Conservation (phyloP, 37 sponge, comb jelly and placozoan species). For the Theonella swinhoei region DNA sequence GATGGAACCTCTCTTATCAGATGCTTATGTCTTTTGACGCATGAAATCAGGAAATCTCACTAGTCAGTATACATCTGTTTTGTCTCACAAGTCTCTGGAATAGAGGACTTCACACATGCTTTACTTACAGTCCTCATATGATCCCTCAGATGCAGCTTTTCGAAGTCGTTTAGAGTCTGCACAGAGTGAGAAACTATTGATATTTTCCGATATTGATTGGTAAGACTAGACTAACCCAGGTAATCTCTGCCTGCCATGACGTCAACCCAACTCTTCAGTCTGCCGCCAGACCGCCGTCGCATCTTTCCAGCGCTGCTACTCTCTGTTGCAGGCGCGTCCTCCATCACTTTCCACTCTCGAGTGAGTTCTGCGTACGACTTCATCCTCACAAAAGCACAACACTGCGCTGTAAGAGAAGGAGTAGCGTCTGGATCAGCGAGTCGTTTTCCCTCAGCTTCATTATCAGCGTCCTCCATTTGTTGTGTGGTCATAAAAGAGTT, state of each 20-base stretch:
- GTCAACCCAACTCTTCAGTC: slow-evolving; percentile 3
- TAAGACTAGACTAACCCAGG: slow-evolving; percentile 8
- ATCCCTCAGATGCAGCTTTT: slow-evolving; percentile 56
- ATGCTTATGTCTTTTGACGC: too few species aligned
- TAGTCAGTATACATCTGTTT: too few species aligned
- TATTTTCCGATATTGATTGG: too few species aligned
- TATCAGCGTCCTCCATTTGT: background rate
- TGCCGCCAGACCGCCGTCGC: background rate
- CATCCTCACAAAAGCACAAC: slow-evolving; percentile 2
- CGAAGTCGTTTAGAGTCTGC: slow-evolving; percentile 36
- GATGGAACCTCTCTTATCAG: too few species aligned
- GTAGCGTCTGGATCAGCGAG: background rate
- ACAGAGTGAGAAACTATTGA: background rate
- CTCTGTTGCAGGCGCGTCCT: slow-evolving; percentile 3
- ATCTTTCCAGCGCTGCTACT: slow-evolving; percentile 51
- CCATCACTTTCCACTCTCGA: slow-evolving; percentile 6
- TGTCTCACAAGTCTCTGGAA: too few species aligned
- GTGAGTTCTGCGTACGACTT: slow-evolving; percentile 34
- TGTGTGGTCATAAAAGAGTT: background rate
- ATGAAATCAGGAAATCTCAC: too few species aligned
- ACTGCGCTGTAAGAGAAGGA: background rate
- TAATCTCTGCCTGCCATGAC: slow-evolving; percentile 34
- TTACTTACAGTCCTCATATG: slow-evolving; percentile 54
- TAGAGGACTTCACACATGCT: too few species aligned
- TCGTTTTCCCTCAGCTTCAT: background rate